Conservation (phyloP, 2,797 vertebrate genomes). For the Takifugu ocellatus region DNA sequence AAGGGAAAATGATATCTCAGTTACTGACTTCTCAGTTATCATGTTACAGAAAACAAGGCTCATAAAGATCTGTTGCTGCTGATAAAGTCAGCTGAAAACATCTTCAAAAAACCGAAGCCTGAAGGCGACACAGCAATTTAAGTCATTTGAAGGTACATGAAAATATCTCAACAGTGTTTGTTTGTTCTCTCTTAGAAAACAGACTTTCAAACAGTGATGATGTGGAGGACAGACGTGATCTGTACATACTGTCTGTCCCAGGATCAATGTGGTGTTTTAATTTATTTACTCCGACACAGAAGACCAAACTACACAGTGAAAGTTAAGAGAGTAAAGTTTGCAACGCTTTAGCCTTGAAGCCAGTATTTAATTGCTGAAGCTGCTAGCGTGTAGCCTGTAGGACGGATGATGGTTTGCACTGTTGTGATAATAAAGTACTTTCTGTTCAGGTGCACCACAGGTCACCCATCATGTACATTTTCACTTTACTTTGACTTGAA, state of each 20-base stretch:
- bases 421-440: conserved; percentile 24
- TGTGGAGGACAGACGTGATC: conserved; percentile 24
- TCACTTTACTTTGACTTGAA: conserved; percentile 40
- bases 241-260: conserved; percentile 63
- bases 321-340: conserved; percentile 23
- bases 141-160: too few species aligned
- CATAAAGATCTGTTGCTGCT: conserved; percentile 42
- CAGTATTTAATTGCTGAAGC: conserved; percentile 37
- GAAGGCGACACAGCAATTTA: too few species aligned
- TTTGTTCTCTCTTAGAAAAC: conserved; percentile 22
- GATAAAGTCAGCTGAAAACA: not conserved
- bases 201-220: conserved; percentile 28
- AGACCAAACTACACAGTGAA: conserved; percentile 15
- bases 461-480: conserved; percentile 33
- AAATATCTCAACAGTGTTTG: conserved; percentile 1
- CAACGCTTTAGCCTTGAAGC: conserved; percentile 27
- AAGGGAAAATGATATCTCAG: conserved; percentile 38
- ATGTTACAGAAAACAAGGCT: conserved; percentile 40
- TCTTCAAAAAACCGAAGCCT: too few species aligned
- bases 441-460: conserved; percentile 27
- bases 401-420: conserved; percentile 14
- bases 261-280: conserved; percentile 50
- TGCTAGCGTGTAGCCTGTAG: conserved; percentile 31
- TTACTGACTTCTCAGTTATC: conserved; percentile 32
- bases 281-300: conserved; percentile 52